These are phyloP conservation scores for Pseudeuparius sepicola DNA, from an alignment of 2,888 invertebrate genomes.

Conservation along the genomic window DNA sequence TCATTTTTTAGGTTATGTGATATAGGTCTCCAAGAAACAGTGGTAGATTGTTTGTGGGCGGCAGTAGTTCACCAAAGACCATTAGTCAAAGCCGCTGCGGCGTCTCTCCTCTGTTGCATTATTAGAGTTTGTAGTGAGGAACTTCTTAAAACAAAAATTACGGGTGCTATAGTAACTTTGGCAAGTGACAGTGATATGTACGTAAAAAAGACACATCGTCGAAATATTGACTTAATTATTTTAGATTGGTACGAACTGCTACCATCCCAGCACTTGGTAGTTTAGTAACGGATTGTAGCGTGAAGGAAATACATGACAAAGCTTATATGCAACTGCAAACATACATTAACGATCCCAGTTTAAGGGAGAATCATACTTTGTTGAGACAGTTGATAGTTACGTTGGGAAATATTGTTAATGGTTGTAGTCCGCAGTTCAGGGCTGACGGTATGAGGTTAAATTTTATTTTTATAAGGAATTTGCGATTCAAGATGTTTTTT, in stretches of 20 bases:
- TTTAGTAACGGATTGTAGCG: conserved; percentile 43
- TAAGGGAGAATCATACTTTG: conserved; percentile 39
- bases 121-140: conserved; percentile 46
- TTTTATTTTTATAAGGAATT: conserved; percentile 1
- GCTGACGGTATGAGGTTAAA: conserved; percentile 48
- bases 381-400: conserved; percentile 51
- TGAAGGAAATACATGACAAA: conserved; percentile 46
- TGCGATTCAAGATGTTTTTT: no score
- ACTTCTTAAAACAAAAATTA: conserved; percentile 47
- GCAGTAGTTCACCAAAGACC: conserved; percentile 56
- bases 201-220: conserved; percentile 29
- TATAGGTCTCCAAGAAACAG: conserved; percentile 39
- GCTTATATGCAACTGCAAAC: conserved; percentile 44
- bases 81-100: conserved; percentile 49
- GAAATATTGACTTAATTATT: background rate
- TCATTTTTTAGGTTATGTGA: no score
- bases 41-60: conserved; percentile 53
- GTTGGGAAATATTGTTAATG: conserved; percentile 50
- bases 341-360: conserved; percentile 36
- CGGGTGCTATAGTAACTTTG: conserved; percentile 60
- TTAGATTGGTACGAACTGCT: conserved; percentile 48
- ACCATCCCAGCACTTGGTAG: conserved; percentile 53
- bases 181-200: conserved; percentile 59
- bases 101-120: conserved; percentile 48
- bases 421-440: conserved; percentile 47